These are phyloP conservation scores for Escarpia spicata DNA, from an alignment of 2,888 invertebrate species.

Conservation along the genomic window DNA sequence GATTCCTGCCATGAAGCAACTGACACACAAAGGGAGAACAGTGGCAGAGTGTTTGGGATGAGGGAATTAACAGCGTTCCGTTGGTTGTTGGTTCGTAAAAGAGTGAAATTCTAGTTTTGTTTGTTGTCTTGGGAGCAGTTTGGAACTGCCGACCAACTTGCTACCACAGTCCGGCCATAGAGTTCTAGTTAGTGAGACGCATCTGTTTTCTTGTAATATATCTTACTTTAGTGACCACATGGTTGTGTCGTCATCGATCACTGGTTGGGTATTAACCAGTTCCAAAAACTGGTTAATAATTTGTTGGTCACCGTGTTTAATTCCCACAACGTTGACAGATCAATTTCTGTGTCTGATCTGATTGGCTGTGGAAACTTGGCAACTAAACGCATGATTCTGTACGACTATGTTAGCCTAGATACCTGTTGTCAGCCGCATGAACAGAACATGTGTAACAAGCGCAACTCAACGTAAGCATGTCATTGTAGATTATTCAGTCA, in stretches of 20 bases:
- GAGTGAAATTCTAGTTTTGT: background rate
- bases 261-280: background rate
- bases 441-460: background rate
- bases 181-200: slow-evolving; percentile 8
- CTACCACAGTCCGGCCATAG: background rate
- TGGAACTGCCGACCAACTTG: background rate
- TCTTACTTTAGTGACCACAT: background rate
- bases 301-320: background rate
- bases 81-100: background rate
- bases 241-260: background rate
- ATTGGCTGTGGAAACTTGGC: background rate
- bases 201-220: background rate
- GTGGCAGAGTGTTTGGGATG: background rate
- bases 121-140: background rate
- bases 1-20: background rate
- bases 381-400: background rate
- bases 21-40: background rate
- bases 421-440: background rate
- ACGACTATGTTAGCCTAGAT: slow-evolving; percentile 4
- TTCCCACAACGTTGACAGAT: background rate
- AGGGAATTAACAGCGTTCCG: background rate
- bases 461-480: background rate
- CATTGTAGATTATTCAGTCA: background rate
- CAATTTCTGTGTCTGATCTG: background rate
- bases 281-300: background rate